These are phyloP conservation scores for Heteromurus nitidus DNA, from an alignment of 2,888 invertebrate genomes.

Conservation along the genomic window DNA sequence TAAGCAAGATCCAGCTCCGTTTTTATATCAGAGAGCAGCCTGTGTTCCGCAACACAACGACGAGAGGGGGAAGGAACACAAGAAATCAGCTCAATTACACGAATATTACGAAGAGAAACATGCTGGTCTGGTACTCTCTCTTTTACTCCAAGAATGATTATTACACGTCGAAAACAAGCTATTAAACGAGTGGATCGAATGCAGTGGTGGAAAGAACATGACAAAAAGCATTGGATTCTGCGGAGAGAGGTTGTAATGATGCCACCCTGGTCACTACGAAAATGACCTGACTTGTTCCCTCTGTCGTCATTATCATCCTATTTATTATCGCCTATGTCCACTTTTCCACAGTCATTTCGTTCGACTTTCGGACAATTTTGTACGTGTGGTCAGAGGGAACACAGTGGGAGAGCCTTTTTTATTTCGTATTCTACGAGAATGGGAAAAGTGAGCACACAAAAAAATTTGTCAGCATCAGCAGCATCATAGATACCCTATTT, in stretches of 20 bases:
- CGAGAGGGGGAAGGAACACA: too few species aligned
- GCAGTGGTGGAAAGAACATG: not conserved
- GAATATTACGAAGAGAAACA: not conserved
- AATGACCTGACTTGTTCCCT: constrained; percentile 9
- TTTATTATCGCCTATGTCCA: constrained; percentile 7
- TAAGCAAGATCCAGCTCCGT: not conserved
- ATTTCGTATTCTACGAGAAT: not conserved
- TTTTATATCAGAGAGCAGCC: not conserved
- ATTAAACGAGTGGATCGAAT: constrained; percentile 7
- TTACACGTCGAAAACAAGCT: not conserved
- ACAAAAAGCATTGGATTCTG: not conserved
- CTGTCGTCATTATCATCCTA: not conserved
- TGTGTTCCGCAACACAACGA: not conserved
- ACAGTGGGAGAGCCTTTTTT: not conserved
- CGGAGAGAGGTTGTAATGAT: not conserved
- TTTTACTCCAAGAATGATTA: not conserved
- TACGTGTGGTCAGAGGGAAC: not conserved
- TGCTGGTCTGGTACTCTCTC: not conserved
- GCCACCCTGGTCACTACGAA: constrained; percentile 9
- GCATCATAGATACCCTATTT: too few species aligned
- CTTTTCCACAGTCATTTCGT: not conserved
- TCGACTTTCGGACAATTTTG: not conserved
- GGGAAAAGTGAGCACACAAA: too few species aligned
- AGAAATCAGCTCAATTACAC: not conserved
- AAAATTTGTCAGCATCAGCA: constrained; percentile 1